Base-by-base conservation (phyloP, 2,888 invertebrate genomes). In the Candidula unifasciata region DNA sequence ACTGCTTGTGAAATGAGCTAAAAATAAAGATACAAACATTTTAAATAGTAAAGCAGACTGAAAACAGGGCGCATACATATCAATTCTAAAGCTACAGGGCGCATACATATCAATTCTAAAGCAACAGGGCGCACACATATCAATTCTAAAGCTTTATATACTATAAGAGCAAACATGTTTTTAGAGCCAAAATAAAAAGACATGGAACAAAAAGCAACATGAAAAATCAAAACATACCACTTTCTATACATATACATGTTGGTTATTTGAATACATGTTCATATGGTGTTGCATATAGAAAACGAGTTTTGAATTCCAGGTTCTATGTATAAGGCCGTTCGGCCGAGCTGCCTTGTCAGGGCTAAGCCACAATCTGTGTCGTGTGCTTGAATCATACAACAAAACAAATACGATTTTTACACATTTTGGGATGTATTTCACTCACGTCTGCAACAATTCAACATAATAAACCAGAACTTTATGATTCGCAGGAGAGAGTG, bases 331-430 rank as follows among this genome's bases (percentile, higher is more conserved):
- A 83, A 78, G 83, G 83, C 83, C 83, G 57, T 66, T n/a, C 8
- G 78, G 83, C 83, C 83, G 27, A 83, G 83, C 83, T 83, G 83
- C 83, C 83, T 83, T 79, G 82, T 30, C 27, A 79, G 83, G 83
- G 83, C 83, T 83, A 83, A 79, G 83, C 64, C 82, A 83, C 82
- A 83, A 68, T 82, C 82, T 66, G 64, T 27, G 60, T 76, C 68
- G 66, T 83, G 82, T 69, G 77, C 77, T 83, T 27, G 35, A 5
- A 73, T n/a, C 57, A 13, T 57, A 74, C 73, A 80, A 80, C 80
- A 71, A 33, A 80, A 80, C 80, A 80, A 68, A 71, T 57, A 80
- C 71, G 37, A 71, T 68, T 57, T 57, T 77, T 57, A 77, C 76
- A 77, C 57, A 30, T 77, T 33, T 77, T n/a, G 57, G 37, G 16